phyloP scores from a whole-genome alignment of 2,888 invertebrate species.

The Protonemura montana region DNA sequence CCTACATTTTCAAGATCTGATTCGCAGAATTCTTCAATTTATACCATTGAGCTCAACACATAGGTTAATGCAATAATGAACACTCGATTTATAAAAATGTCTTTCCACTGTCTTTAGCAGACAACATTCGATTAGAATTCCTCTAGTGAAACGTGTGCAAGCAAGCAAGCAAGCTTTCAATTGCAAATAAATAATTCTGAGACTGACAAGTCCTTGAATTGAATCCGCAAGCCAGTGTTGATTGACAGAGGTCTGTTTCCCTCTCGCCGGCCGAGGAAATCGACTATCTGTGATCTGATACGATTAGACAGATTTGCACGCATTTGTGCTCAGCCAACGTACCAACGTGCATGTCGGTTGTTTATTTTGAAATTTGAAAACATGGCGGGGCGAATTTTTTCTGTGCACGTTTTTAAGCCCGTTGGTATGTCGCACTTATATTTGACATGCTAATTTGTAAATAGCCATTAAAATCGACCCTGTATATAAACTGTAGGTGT shows the following conservation, averaged over 20 bases:
- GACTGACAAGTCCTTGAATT: conserved; percentile 5
- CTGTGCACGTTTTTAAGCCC: no score
- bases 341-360: no score
- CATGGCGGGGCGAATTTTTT: no score
- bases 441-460: no score
- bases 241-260: neutral
- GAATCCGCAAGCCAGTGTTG: neutral
- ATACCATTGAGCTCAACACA: neutral
- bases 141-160: neutral
- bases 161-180: neutral
- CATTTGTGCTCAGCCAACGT: neutral
- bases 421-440: no score
- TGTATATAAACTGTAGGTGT: no score
- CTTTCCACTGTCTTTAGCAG: neutral
- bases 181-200: neutral
- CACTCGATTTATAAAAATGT: neutral
- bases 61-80: neutral
- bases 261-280: neutral
- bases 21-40: neutral
- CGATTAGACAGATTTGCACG: neutral
- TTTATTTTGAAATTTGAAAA: no score
- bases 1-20: neutral
- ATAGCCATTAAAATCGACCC: no score
- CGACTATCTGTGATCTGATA: neutral
- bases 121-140: neutral